Percentiles rank a stretch among this genome's conserved stretches.
These are phyloP conservation scores for Paracentrotus lividus DNA, from an alignment of 53 echinoderm and acorn worm genomes.

Conservation along the genomic window DNA sequence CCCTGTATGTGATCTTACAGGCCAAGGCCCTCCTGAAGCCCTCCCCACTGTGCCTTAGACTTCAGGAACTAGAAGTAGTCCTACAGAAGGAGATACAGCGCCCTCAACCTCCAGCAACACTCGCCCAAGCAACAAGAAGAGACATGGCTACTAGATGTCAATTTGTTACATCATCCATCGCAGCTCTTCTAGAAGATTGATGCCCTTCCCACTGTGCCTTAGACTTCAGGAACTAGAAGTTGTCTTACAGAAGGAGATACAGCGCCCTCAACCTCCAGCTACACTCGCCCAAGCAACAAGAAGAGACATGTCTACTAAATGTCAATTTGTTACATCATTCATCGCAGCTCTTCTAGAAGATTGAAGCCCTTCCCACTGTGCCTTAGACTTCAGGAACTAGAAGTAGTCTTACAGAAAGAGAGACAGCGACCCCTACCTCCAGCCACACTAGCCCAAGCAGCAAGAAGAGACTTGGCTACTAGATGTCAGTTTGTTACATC, in stretches of 20 bases:
- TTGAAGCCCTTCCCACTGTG: constrained; percentile 58
- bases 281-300: not conserved
- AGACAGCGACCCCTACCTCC: constrained; percentile 61
- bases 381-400: constrained; percentile 75
- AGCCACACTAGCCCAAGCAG: not conserved
- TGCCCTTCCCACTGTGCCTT: not conserved
- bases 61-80: constrained; percentile 58
- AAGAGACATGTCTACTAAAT: not conserved
- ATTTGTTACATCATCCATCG: constrained; percentile 33
- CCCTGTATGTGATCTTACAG: constrained; percentile 38
- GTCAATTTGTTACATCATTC: not conserved
- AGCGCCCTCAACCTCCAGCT: constrained; percentile 60
- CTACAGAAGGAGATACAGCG: constrained; percentile 65
- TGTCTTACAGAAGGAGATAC: constrained; percentile 61
- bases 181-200: constrained; percentile 62
- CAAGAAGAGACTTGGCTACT: not conserved
- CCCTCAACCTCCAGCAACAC: constrained; percentile 54
- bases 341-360: not conserved
- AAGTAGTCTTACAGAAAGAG: constrained; percentile 58
- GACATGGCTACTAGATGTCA: constrained; percentile 55
- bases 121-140: constrained; percentile 11
- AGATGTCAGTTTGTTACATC: constrained; percentile 40
- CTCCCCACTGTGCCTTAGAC: constrained; percentile 76
- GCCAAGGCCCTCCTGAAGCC: constrained; percentile 85
- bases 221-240: constrained; percentile 71